Base-by-base conservation (phyloP, 2,888 invertebrate species). In the Punctoribates punctum region DNA sequence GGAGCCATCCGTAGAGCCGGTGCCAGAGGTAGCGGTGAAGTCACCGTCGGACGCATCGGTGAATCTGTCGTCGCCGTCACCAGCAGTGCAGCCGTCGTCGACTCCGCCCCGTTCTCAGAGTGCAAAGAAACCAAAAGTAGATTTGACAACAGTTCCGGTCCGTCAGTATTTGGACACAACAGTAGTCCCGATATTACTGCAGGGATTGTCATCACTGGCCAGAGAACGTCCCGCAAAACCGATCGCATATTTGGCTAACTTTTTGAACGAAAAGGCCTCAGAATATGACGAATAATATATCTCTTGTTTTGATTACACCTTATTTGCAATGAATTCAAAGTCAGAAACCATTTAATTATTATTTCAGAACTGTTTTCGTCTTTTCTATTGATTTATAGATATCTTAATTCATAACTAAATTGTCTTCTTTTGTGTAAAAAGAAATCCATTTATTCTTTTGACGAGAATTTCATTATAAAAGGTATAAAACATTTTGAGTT, bases 91-190 rank as follows among this genome's bases (percentile, higher is more conserved):
- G 48, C 20, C 72, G 48, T 20, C 72, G 48, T 20, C 73, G 25
- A 73, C 73, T n/a, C 62, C 67, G 17, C 62, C 75, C 4, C 72
- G 29, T 6, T 20, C 34, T 9, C 70, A 67, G 27, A 29, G 34
- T 25, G 15, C 70, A 3, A 77, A 77, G 60, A 75, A 76, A 65
- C 75, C 73, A 11, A 73, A 74, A 73, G 60, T 75, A 13, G 78
- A 78, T 73, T 54, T 73, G 23, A 29, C 70, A 17, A 29, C 75
- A 25, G 27, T 78, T 29, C 75, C 78, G n/a, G 75, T 77, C 25
- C 75, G 79, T 15, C 77, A 77, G 51, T 79, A 79, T 70, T 51
- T 79, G 38, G 79, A 79, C 51, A 73, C 75, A 72, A 79, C 79
- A 4, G 79, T 79, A 9, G 79, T 79, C 5, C 79, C 79, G 17